These are phyloP conservation scores for Numenius arquata DNA, from an alignment of 2,113 vertebrate genomes.

Conservation along the genomic window DNA sequence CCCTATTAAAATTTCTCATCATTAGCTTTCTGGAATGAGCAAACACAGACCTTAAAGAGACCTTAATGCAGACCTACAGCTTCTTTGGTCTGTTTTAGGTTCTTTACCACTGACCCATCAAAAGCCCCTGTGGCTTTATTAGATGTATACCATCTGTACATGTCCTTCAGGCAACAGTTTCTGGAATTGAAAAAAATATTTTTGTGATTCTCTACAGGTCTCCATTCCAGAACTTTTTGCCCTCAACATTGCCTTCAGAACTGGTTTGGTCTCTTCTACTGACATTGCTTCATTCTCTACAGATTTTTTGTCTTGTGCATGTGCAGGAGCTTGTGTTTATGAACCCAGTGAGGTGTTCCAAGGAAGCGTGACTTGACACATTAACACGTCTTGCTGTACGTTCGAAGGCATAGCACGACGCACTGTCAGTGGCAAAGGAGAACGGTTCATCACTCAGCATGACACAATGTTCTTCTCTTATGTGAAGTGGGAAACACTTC, in stretches of 20 bases:
- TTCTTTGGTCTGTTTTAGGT: neutral
- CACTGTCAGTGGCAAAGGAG: neutral
- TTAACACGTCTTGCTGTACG: neutral
- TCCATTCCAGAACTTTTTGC: neutral
- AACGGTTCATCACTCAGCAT: neutral
- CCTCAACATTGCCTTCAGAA: neutral
- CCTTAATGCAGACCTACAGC: neutral
- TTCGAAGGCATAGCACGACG: neutral
- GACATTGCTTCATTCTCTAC: neutral
- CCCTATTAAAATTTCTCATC: neutral
- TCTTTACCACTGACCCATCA: neutral
- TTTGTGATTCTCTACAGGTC: neutral
- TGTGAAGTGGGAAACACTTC: neutral
- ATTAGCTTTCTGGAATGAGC: neutral
- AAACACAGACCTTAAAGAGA: neutral
- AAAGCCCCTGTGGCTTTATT: neutral
- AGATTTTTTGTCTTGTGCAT: neutral
- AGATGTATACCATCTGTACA: neutral
- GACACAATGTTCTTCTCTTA: neutral
- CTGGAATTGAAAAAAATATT: neutral
- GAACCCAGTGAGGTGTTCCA: conserved; percentile 24
- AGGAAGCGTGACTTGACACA: conserved; percentile 19
- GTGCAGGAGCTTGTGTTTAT: conserved; percentile 7
- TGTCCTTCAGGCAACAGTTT: neutral
- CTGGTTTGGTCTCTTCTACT: neutral